Evolutionary conservation across 2,797 vertebrate genomes (phyloP).

Genomic region (Enteromius radiatus): DNA sequence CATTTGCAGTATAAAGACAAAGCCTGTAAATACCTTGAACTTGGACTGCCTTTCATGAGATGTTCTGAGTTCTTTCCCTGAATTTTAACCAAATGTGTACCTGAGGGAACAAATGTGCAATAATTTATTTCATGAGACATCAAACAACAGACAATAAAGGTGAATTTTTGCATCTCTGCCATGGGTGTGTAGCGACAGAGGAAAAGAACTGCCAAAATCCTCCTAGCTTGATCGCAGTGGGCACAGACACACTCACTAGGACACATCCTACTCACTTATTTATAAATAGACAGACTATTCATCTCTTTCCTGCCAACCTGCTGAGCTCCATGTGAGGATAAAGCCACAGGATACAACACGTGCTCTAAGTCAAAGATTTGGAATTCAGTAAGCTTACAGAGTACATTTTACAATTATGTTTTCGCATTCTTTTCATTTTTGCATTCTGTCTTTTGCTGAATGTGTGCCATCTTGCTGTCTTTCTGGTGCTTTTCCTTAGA

Average conservation of each 20-base stretch:
- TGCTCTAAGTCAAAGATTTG: conserved; percentile 24
- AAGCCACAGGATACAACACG: conserved; percentile 68
- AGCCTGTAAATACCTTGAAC: conserved; percentile 79
- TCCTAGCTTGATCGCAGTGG: conserved; percentile 53
- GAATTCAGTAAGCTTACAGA: conserved; percentile 7
- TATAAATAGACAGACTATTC: conserved; percentile 93
- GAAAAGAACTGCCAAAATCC: conserved; percentile 53
- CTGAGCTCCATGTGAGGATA: conserved; percentile 80
- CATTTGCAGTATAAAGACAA: neutral
- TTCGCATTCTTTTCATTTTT: neutral
- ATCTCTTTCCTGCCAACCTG: conserved; percentile 82
- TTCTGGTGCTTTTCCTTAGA: neutral
- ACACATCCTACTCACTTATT: conserved; percentile 61
- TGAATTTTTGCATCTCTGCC: conserved; percentile 18
- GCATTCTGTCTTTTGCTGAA: neutral
- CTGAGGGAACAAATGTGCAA: conserved; percentile 62
- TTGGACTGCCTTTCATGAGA: conserved; percentile 81
- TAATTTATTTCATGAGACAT: neutral
- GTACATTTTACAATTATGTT: conserved; percentile 24
- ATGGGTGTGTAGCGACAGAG: conserved; percentile 23
- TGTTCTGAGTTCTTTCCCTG: conserved; percentile 81
- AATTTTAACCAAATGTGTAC: conserved; percentile 75
- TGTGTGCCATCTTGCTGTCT: neutral
- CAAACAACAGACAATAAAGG: conserved; percentile 15
- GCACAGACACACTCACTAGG: conserved; percentile 35